Percentiles rank a stretch among this genome's conserved stretches.
These are phyloP conservation scores for Amia ocellicauda DNA, from an alignment of 2,113 vertebrate species.

Conservation along the genomic window DNA sequence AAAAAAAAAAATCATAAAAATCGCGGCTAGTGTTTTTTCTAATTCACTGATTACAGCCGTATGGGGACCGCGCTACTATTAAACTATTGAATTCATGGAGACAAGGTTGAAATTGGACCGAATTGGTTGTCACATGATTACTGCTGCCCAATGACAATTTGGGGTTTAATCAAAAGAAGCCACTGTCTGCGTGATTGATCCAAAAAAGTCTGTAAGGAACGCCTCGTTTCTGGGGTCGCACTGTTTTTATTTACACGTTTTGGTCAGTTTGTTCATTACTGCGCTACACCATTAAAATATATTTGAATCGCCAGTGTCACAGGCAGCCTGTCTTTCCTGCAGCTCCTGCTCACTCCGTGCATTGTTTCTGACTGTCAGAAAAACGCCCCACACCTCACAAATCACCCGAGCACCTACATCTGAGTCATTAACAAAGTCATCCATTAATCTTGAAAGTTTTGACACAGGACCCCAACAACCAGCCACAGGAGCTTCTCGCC, in stretches of 20 bases:
- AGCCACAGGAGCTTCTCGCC: slow-evolving; percentile 63
- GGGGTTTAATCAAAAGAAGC: slow-evolving; percentile 98
- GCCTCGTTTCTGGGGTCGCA: slow-evolving; percentile 89
- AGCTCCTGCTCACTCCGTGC: slow-evolving; percentile 76
- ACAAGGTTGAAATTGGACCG: slow-evolving; percentile 98
- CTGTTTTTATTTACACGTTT: slow-evolving; percentile 91
- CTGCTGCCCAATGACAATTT: slow-evolving; percentile 99
- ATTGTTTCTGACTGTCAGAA: slow-evolving; percentile 91
- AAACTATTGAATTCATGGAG: slow-evolving; percentile 97
- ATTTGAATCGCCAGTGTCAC: slow-evolving; percentile 48
- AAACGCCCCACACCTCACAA: slow-evolving; percentile 82
- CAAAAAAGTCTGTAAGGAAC: slow-evolving; percentile 93
- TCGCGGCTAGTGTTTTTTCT: slow-evolving; percentile 81
- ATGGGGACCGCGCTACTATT: slow-evolving; percentile 95
- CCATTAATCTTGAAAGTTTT: slow-evolving; percentile 87
- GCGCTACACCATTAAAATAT: slow-evolving; percentile 51
- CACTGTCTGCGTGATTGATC: slow-evolving; percentile 99
- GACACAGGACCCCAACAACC: slow-evolving; percentile 65
- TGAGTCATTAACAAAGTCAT: slow-evolving; percentile 85
- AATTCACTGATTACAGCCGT: slow-evolving; percentile 92
- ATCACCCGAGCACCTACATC: slow-evolving; percentile 80
- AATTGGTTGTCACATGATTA: slow-evolving; percentile 99
- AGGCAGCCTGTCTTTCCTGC: slow-evolving; percentile 47
- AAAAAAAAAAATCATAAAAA: slow-evolving; percentile 82
- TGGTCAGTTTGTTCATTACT: slow-evolving; percentile 53